Evolutionary conservation across 2,888 invertebrate species (phyloP), one percentile per base, ranked within the genome.

Genomic region (Nemoura dubitans): DNA sequence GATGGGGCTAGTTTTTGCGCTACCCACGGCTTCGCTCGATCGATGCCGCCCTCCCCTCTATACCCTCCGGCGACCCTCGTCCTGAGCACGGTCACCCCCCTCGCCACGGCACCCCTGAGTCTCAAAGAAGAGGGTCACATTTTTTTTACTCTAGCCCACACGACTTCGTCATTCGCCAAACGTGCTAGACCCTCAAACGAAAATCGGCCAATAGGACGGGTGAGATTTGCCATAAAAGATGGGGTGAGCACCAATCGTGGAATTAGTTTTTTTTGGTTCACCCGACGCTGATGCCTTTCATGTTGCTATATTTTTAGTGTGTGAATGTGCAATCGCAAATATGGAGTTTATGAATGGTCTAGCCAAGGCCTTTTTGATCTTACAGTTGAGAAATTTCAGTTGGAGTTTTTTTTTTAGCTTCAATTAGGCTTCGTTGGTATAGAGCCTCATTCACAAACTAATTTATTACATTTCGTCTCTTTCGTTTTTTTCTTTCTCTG

Each of bases 171-270:
- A 86, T 86, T 86, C 86, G 86, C 81, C 43, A 80, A 84, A 84
- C 78, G 28, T 25, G 81, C 26, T 42, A 42, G 76, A 83, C 86
- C 86, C 85, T 85, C 42, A 29, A 29, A 30, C 14, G n/a, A 21
- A 43, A 30, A 25, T 16, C 77, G 80, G 81, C 87, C 87, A 87
- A 87, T 87, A 85, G 86, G 81, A 81, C 43, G 85, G 43, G 28
- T 81, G 81, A 86, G 87, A 86, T 87, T 87, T 86, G 87, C 87
- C 81, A 86, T 81, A 81, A 81, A 81, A 81, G 81, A 81, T 81
- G n/a, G 81, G 81, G 28, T 27, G 28, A 28, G 14, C 81, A 16
- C 81, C 81, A 81, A 81, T 81, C 81, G 29, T 29, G 30, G 14
- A n/a, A 30, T 14, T 0, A 28, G 81, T 81, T 81, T 81, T 81